phyloP scores from a whole-genome alignment of 2,113 vertebrate species.

The Corvus hawaiiensis region DNA sequence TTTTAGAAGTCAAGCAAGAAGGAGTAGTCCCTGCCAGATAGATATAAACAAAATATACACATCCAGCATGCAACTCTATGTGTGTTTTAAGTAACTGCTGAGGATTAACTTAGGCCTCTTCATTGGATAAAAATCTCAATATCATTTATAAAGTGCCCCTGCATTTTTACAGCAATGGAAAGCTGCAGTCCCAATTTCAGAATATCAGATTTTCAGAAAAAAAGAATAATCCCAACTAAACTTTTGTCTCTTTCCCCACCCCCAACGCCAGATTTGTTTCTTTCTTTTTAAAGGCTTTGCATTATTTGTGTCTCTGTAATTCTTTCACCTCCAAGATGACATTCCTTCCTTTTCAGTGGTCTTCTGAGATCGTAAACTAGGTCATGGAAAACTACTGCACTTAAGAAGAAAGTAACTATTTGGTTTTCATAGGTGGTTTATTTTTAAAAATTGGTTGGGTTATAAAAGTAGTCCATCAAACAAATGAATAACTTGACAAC shows the following conservation, averaged over 20 bases:
- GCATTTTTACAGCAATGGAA: not conserved
- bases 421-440: not conserved
- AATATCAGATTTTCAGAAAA: not conserved
- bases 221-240: not conserved
- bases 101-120: not conserved
- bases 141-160: not conserved
- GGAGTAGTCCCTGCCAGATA: not conserved
- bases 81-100: rapidly evolving
- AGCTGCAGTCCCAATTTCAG: not conserved
- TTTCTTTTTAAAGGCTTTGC: not conserved
- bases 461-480: not conserved
- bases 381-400: not conserved
- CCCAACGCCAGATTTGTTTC: rapidly evolving
- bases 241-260: not conserved
- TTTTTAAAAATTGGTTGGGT: not conserved
- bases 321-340: not conserved
- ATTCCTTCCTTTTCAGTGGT: not conserved
- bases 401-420: not conserved
- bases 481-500: not conserved
- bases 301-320: not conserved
- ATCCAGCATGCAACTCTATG: not conserved
- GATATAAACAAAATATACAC: not conserved
- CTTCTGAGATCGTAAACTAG: not conserved
- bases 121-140: not conserved
- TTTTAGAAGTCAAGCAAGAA: not conserved